phyloP scores from a whole-genome alignment of 2,888 invertebrate species.

The Drosophila helvetica region DNA sequence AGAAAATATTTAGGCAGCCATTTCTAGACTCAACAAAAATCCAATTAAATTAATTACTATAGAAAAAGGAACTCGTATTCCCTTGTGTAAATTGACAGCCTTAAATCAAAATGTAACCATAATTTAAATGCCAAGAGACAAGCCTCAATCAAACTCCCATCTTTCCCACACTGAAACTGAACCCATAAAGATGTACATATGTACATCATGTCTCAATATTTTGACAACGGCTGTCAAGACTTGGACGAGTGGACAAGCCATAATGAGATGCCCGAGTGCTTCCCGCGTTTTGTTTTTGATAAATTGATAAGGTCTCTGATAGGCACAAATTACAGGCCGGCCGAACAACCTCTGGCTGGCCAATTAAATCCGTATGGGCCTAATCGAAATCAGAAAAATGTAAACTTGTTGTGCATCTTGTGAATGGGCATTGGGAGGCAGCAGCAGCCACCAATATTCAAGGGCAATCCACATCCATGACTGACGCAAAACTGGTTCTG shows the following conservation, averaged over 20 bases:
- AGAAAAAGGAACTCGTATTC: not conserved
- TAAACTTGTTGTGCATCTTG: conserved; percentile 71
- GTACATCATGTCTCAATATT: conserved; percentile 48
- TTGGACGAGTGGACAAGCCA: conserved; percentile 18
- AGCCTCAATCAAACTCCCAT: conserved; percentile 22
- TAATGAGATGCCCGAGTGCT: conserved; percentile 66
- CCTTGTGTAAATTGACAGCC: not conserved
- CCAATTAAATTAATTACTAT: not conserved
- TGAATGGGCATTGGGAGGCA: conserved; percentile 51
- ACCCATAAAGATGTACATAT: conserved; percentile 28
- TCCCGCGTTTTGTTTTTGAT: conserved; percentile 58
- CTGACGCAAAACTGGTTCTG: conserved; percentile 57
- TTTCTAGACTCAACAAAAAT: not conserved
- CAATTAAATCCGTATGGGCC: conserved; percentile 59
- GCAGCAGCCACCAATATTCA: conserved; percentile 18
- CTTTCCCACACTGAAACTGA: not conserved
- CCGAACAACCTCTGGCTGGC: conserved; percentile 32
- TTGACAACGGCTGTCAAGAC: conserved; percentile 70
- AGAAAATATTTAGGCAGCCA: too few species aligned
- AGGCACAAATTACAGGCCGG: conserved; percentile 62
- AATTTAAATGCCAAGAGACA: not conserved
- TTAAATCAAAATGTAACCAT: not conserved
- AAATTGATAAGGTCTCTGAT: conserved; percentile 68
- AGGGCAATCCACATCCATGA: conserved; percentile 26
- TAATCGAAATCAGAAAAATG: conserved; percentile 23